Base-by-base conservation (phyloP, 2,888 invertebrate species). In the Thera britannica region DNA sequence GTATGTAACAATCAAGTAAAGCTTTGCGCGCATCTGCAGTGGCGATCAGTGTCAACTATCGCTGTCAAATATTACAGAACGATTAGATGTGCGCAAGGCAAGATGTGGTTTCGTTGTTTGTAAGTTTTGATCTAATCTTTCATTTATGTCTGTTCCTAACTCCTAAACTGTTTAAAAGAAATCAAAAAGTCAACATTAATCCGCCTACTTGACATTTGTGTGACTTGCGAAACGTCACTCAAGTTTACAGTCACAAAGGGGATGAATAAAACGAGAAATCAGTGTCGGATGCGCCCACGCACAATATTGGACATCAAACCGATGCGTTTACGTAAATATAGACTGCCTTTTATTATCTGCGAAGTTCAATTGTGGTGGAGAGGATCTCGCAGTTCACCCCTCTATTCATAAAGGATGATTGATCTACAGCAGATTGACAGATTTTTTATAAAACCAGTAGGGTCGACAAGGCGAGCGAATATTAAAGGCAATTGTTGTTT, bases 401-500 rank as follows among this genome's bases (percentile, higher is more conserved):
- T 88, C 87, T 85, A 90, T 92, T 91, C 90, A 90, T 80, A 83
- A 82, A 83, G 88, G 84, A 93, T 93, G 93, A 93, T 93, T 93
- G 93, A 93, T 93, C 92, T 90, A 88, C 89, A 80, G 89, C 86
- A 88, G 93, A 93, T 93, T 93, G 93, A 93, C 93, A 93, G 93
- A 83, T 92, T 93, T 93, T 88, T 93, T 90, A 86, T 84, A 83
- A 87, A 88, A 90, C 90, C 90, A 88, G 86, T 81, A 87, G 90
- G 88, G 88, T 80, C 83, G 85, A 83, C 88, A 88, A 86, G 83
- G 87, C 85, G 80, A 89, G 88, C 88, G 90, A 91, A 89, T 93
- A 93, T 93, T 93, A 93, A 92, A 93, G 93, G 92, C 93, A 93
- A 93, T 93, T 93, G 93, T 93, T 93, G 92, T 93, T 92, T 92